Base-by-base conservation (phyloP, 2,888 invertebrate species). In the Eupelmus urozonus region DNA sequence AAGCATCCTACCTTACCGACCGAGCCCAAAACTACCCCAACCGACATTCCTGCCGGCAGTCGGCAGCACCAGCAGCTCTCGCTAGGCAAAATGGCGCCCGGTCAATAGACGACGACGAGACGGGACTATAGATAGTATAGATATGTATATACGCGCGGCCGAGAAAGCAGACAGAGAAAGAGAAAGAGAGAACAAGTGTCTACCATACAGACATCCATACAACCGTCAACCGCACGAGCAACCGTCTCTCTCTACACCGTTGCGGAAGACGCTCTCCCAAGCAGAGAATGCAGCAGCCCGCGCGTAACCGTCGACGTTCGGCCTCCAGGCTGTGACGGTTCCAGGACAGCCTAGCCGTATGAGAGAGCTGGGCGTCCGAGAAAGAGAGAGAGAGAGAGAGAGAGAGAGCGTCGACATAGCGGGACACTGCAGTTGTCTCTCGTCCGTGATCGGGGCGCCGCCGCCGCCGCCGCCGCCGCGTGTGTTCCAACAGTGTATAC, bases 31-130 rank as follows among this genome's bases (percentile, higher is more conserved):
- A 27, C 16, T 27, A 27, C 16, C 16, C 16, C 9, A 34, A 34
- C 9, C 34, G 34, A 27, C 23, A 23, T 16, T 0, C 23, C 57
- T 27, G 27, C 11, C 16, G 57, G 57, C 57, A 27, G 11, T 57
- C n/a, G 57, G 11, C 5, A 27, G n/a, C 16, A 57, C 16, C 16
- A 49, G 11, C 16, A 49, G 11, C 53, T 49, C 7, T 9, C 25
- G 51, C 27, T n/a, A n/a, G n/a, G n/a, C 18, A 76, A 76, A 42
- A 81, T 80, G 81, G 81, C 81, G 81, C 79, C 72, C 78, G 81
- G 79, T 79, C 81, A 81, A 81, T 81, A 79, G 72, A 73, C 69
- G 73, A 67, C 55, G 63, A 63, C 13, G 66, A 60, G n/a, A n/a
- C n/a, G 11, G 42, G n/a, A 16, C 18, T 49, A 0, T n/a, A 49